Conservation (phyloP, 2,797 vertebrate species). For the Alauda arvensis region DNA sequence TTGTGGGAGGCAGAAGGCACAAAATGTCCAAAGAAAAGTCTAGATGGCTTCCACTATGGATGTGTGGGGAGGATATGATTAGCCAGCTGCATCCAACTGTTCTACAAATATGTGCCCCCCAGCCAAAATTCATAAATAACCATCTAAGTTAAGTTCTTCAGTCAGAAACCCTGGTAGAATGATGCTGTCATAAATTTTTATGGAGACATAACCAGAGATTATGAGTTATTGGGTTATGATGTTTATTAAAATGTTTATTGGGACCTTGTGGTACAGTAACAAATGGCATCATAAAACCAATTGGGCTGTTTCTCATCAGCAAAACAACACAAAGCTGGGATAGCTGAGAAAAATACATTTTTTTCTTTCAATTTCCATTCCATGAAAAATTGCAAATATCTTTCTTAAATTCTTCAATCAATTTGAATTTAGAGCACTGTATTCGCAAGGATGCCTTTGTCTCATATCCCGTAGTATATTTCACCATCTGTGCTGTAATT, state of each 20-base stretch:
- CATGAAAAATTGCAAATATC: constrained; percentile 27
- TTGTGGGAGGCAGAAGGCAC: not conserved
- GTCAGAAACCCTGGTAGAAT: constrained; percentile 27
- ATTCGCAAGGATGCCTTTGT: not conserved
- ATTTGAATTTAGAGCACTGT: constrained; percentile 7
- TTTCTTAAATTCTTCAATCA: constrained; percentile 50
- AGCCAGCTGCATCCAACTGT: constrained; percentile 22
- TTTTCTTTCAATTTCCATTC: constrained; percentile 40
- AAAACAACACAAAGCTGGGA: constrained; percentile 54
- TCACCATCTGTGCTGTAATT: not conserved
- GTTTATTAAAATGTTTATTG: constrained; percentile 72
- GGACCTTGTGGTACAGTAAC: constrained; percentile 61
- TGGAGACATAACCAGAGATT: constrained; percentile 45
- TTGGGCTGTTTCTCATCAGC: constrained; percentile 61
- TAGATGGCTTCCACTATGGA: not conserved
- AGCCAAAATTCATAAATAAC: constrained; percentile 40
- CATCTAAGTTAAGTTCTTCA: constrained; percentile 45
- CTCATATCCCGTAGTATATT: not conserved
- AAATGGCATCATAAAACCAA: constrained; percentile 70
- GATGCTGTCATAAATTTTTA: constrained; percentile 53
- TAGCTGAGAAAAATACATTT: constrained; percentile 1
- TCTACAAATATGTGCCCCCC: constrained; percentile 15
- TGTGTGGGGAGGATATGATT: constrained; percentile 20
- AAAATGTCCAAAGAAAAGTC: not conserved
- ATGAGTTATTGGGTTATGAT: constrained; percentile 61